Evolutionary conservation across 2,113 vertebrate genomes (phyloP).

Genomic region (Python bivittatus): DNA sequence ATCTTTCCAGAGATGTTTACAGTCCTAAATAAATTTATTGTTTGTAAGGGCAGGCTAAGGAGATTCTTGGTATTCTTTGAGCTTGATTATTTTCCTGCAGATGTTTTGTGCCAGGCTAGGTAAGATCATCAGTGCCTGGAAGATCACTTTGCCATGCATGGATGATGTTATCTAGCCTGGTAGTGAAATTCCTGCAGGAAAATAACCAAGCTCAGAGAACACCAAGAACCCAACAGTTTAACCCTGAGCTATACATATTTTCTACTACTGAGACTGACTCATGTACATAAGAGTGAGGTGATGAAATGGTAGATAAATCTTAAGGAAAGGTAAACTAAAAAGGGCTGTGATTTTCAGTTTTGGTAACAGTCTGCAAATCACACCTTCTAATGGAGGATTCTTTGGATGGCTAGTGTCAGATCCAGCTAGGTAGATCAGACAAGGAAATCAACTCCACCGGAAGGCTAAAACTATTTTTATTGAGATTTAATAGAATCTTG

Average conservation of each 20-base stretch:
- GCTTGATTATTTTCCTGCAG: neutral
- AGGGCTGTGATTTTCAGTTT: neutral
- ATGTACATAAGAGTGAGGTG: neutral
- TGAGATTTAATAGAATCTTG: no score
- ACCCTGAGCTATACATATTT: neutral
- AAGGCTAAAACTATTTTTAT: no score
- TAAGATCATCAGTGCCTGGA: neutral
- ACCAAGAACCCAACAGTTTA: neutral
- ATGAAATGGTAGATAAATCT: neutral
- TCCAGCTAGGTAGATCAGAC: no score
- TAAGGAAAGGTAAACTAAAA: neutral
- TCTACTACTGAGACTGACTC: neutral
- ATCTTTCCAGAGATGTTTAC: neutral
- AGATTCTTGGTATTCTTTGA: neutral
- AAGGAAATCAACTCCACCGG: no score
- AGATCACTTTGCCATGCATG: neutral
- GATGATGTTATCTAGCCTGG: neutral
- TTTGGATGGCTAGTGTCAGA: no score
- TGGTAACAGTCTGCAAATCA: neutral
- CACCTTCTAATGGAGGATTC: no score
- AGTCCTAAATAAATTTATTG: neutral
- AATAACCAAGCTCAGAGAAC: neutral
- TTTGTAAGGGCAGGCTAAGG: neutral
- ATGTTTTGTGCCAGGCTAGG: neutral
- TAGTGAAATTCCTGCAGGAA: neutral